These are phyloP conservation scores for Melieria crassipennis DNA, from an alignment of 2,888 invertebrate genomes.

Conservation along the genomic window DNA sequence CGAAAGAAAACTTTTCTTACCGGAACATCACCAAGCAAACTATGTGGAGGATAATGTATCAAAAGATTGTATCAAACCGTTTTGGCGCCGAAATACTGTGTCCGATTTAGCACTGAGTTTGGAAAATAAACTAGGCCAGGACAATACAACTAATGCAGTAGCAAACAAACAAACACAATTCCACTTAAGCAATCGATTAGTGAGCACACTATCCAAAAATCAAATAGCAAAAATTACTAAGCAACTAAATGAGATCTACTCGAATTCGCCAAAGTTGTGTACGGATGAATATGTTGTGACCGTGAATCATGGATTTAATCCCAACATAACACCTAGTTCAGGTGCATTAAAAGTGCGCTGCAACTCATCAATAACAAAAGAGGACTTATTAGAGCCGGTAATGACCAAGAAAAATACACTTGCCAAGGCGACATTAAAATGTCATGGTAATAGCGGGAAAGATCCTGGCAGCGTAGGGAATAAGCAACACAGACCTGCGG, in stretches of 20 bases:
- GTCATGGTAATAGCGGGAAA: slow-evolving; percentile 67
- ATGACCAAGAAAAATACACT: slow-evolving; percentile 53
- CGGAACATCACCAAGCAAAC: slow-evolving; percentile 65
- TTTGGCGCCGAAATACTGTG: slow-evolving; percentile 87
- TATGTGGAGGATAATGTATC: slow-evolving; percentile 9
- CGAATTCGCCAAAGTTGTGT: slow-evolving; percentile 61
- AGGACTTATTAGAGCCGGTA: slow-evolving; percentile 63
- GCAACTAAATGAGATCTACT: slow-evolving; percentile 83
- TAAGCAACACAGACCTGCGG: neutral
- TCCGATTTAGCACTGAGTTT: slow-evolving; percentile 80
- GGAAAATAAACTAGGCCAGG: slow-evolving; percentile 70
- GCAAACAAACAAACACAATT: slow-evolving; percentile 63
- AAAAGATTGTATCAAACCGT: slow-evolving; percentile 80
- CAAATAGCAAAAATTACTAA: slow-evolving; percentile 83
- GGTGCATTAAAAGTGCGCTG: slow-evolving; percentile 70
- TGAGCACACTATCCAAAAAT: slow-evolving; percentile 86
- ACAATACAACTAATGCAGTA: slow-evolving; percentile 53
- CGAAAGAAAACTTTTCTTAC: slow-evolving; percentile 71
- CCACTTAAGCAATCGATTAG: slow-evolving; percentile 79
- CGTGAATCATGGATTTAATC: slow-evolving; percentile 63
- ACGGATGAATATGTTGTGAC: slow-evolving; percentile 72
- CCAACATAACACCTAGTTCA: slow-evolving; percentile 56
- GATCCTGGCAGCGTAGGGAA: slow-evolving; percentile 63
- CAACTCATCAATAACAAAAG: slow-evolving; percentile 69
- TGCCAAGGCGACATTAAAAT: slow-evolving; percentile 24